Percentiles rank a stretch among this genome's conserved stretches.
Conservation (phyloP, 2,888 invertebrate genomes). For the Agrenia bidenticulata region DNA sequence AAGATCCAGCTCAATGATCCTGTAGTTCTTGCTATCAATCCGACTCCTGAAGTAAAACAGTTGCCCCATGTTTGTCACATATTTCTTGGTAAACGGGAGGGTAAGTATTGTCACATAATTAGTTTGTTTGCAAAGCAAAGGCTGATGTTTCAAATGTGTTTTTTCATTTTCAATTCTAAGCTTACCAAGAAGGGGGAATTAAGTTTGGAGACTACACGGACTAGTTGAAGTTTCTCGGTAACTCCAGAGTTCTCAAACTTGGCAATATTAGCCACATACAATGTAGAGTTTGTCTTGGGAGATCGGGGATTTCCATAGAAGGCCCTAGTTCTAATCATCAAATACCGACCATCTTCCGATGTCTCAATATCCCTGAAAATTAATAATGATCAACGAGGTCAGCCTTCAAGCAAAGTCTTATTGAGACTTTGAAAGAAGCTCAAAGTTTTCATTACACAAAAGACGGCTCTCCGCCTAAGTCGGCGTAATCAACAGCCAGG, state of each 20-base stretch:
- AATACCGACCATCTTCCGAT: slow-evolving; percentile 25
- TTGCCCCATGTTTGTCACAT: slow-evolving; percentile 82
- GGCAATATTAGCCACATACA: slow-evolving; percentile 27
- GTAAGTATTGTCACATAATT: neutral
- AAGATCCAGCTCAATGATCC: slow-evolving; percentile 70
- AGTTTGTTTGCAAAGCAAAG: neutral
- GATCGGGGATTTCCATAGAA: slow-evolving; percentile 25
- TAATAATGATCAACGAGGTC: slow-evolving; percentile 11
- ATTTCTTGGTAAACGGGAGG: slow-evolving; percentile 56
- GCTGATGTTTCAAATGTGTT: neutral
- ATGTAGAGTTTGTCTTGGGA: slow-evolving; percentile 27
- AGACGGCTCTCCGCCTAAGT: slow-evolving; percentile 86
- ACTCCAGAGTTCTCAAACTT: slow-evolving; percentile 27
- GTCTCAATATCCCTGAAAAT: slow-evolving; percentile 28
- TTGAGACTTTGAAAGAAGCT: too few species aligned
- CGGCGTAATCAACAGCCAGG: slow-evolving; percentile 81
- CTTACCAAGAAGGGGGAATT: slow-evolving; percentile 13
- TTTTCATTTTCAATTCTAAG: neutral
- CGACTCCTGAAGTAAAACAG: slow-evolving; percentile 75
- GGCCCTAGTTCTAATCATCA: slow-evolving; percentile 25
- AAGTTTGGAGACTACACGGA: neutral
- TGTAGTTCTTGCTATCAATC: slow-evolving; percentile 65
- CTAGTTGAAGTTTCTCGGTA: slow-evolving; percentile 19
- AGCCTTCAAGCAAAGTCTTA: neutral
- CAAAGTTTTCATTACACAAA: slow-evolving; percentile 58